phyloP scores from a whole-genome alignment of 2,113 vertebrate genomes.

The Chlorodrepanis virens region DNA sequence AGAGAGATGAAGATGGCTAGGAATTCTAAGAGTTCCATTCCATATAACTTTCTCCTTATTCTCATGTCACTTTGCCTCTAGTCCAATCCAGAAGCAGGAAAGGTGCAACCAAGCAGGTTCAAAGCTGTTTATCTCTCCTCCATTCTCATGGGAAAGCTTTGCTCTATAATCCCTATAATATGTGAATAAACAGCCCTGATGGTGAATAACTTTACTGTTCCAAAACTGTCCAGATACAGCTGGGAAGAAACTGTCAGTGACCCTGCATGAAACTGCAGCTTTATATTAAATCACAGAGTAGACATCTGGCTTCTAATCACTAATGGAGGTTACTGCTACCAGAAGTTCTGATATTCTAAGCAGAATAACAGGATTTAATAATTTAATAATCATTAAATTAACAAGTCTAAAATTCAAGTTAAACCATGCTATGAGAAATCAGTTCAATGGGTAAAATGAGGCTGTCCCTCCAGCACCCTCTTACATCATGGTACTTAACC shows the following conservation, averaged over 20 bases:
- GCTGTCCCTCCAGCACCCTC: background rate
- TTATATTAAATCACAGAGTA: background rate
- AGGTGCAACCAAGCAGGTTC: background rate
- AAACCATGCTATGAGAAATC: background rate
- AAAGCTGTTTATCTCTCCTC: background rate
- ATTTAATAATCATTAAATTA: background rate
- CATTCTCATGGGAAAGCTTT: background rate
- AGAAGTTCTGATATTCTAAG: background rate
- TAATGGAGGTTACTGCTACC: background rate
- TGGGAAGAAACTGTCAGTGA: background rate
- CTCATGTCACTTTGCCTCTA: background rate
- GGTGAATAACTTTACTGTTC: background rate
- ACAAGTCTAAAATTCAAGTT: background rate
- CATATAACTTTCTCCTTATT: background rate
- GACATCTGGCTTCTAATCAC: background rate
- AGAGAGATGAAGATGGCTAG: background rate
- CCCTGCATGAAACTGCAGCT: background rate
- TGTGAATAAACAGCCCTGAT: background rate
- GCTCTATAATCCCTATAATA: background rate
- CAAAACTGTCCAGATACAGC: background rate
- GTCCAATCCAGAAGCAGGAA: background rate
- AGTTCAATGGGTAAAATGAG: background rate
- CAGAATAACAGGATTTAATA: background rate
- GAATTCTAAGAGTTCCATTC: background rate
- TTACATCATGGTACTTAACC: background rate